Base-by-base conservation (phyloP, 2,797 vertebrate genomes). In the Megalops cyprinoides region DNA sequence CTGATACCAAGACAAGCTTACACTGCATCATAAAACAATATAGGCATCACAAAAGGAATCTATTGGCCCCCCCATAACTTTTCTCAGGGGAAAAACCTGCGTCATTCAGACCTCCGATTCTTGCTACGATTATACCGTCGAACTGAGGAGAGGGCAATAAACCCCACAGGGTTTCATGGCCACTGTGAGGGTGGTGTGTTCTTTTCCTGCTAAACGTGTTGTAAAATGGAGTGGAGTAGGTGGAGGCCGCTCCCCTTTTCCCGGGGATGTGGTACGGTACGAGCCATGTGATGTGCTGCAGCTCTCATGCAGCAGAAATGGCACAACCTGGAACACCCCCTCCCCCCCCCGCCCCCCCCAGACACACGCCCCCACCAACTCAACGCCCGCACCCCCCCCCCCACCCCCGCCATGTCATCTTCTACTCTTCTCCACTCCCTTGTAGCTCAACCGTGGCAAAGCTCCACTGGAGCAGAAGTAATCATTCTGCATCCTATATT, bases 391-490 rank as follows among this genome's bases (percentile, higher is more conserved):
- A 81, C 74, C 73, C 74, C 79, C 79, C 69, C 80, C 51, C 71
- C 58, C 37, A n/a, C n/a, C n/a, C 25, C 44, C 42, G 53, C 62
- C 49, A 8, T 67, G 42, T 37, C n/a, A 77, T 49, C 73, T 51
- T 46, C 65, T 76, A 53, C 51, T 80, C 73, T 81, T 81, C 31
- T 46, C 31, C 46, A 25, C 39, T 25, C 69, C 51, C 80, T 83
- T 81, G 83, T 77, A 74, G 83, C 83, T 79, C 85, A 86, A 85
- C 82, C 74, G 86, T 91, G 87, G 89, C 88, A 83, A 91, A 88
- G 91, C 88, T 91, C 83, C 86, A 87, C 85, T 92, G 90, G 86
- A 88, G 91, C 92, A 86, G 89, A 92, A 92, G 85, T 90, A 92
- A 88, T 91, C 85, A 85, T 84, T 85, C 83, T 82, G 44, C 39